Base-by-base conservation (phyloP, 1,140 invertebrate species). In the Zaprionus taronus region DNA sequence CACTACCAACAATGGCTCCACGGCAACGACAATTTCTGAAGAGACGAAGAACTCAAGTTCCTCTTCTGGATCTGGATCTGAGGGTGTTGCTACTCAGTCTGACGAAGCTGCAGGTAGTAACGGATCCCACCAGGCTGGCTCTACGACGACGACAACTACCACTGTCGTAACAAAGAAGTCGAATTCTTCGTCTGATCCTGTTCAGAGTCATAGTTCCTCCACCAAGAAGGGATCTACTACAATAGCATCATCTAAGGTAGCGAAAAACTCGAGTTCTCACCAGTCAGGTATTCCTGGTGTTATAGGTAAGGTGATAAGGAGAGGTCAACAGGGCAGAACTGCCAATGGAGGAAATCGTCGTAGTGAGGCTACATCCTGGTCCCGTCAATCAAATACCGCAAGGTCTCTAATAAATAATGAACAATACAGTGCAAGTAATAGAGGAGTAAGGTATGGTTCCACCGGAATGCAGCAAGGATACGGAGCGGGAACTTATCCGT, bases 401-500 rank as follows among this genome's bases (percentile, higher is more conserved):
- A 44, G 2, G 5, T 7, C 41, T 5, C 41, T 9, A n/a, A 17
- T 9, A 47, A 51, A 24, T 12, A 24, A 51, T 24, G 11, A 20
- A 51, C 47, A 51, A 24, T 51, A 51, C 17, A n/a, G 36, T 38
- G 31, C 20, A 15, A 44, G n/a, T n/a, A 26, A 15, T 38, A 56
- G 56, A n/a, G 56, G 62, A 31, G 38, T 60, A 9, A 47, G 67
- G 15, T 76, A 62, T 41, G 47, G 15, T 15, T 24, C 68, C 9
- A n/a, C 26, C 7, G 68, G 70, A 9, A 64, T 34, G 36, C 24
- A 64, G 15, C 7, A 34, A 9, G 41, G 64, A 71, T 53, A 69
- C 5, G 78, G 36, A 17, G n/a, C 26, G 14, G 76, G 82, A 31
- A 26, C 41, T 9, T 87, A 87, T 76, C 83, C 81, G 5, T 86